Evolutionary conservation across 2,888 invertebrate genomes (phyloP).

Genomic region (Dromius quadrimaculatus): DNA sequence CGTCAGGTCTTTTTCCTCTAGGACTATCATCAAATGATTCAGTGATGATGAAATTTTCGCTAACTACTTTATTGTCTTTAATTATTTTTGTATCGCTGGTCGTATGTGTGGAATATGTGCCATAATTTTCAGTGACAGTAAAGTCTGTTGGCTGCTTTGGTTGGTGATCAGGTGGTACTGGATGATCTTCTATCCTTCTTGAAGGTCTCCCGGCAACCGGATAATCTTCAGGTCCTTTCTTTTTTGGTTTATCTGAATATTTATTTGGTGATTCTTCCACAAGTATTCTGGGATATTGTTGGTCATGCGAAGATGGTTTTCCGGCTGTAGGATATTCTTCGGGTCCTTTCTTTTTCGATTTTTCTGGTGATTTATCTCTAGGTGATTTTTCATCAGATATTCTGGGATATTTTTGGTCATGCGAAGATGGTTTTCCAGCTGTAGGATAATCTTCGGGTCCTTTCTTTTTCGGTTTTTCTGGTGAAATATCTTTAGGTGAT

Average conservation of each 20-base stretch:
- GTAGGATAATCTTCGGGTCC: no score
- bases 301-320: background rate
- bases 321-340: slow-evolving; percentile 20
- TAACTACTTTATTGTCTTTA: slow-evolving; percentile 59
- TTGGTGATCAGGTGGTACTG: slow-evolving; percentile 58
- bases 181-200: slow-evolving; percentile 46
- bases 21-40: no score
- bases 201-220: background rate
- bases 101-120: slow-evolving; percentile 57
- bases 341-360: slow-evolving; percentile 15
- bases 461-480: no score
- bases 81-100: slow-evolving; percentile 59
- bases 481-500: slow-evolving; percentile 64
- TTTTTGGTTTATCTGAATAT: slow-evolving; percentile 55
- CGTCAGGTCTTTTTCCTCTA: slow-evolving; percentile 47
- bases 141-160: background rate
- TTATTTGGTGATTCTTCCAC: background rate
- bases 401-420: no score
- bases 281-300: background rate
- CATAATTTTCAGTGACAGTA: slow-evolving; percentile 57
- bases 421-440: no score
- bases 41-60: slow-evolving; percentile 58
- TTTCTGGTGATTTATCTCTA: no score
- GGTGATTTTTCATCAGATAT: no score
- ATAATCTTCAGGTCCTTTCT: slow-evolving; percentile 45